Base-by-base conservation (phyloP, 2,888 invertebrate genomes). In the Apamea epomidion region DNA sequence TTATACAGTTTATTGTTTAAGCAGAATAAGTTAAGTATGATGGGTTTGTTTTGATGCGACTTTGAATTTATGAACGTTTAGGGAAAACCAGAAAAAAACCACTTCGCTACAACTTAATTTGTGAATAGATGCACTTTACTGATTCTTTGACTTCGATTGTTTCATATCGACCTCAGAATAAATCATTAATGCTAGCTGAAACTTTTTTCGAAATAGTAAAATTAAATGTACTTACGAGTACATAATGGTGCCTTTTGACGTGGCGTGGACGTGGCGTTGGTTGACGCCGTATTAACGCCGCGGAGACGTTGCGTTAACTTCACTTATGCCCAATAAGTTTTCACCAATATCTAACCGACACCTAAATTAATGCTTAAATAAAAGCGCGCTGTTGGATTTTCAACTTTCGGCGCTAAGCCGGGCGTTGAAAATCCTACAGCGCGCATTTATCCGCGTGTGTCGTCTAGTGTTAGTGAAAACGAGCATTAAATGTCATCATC, bases 21-120 rank as follows among this genome's bases (percentile, higher is more conserved):
- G 25, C 42, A 37, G 18, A 83, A 81, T 45, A 16, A 21, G n/a
- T 29, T 76, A 76, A 76, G 32, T 51, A 67, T 80, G n/a, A 76
- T 68, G 60, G 42, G 67, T 68, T 51, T 76, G 21, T 81, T 83
- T 51, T 37, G 67, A 37, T 18, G 71, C 2, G 51, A 37, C 29
- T 54, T 32, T 45, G 16, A 8, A 21, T 76, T 67, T 67, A 67
- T 32, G 32, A 51, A 76, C 48, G 6, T 67, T 48, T 48, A 21
- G n/a, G 65, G 16, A 65, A 81, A 82, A 64, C 64, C 21, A 45
- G 18, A 51, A 12, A 14, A 25, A 70, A 58, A 29, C 6, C 14
- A 16, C 18, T 54, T 45, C 29, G 42, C 32, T 45, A 32, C 21
- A 21, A 80, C 2, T 45, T 32, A 16, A 10, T 48, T 10, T 58